phyloP scores from a whole-genome alignment of 2,113 vertebrate species.

The Eulacestoma nigropectus region DNA sequence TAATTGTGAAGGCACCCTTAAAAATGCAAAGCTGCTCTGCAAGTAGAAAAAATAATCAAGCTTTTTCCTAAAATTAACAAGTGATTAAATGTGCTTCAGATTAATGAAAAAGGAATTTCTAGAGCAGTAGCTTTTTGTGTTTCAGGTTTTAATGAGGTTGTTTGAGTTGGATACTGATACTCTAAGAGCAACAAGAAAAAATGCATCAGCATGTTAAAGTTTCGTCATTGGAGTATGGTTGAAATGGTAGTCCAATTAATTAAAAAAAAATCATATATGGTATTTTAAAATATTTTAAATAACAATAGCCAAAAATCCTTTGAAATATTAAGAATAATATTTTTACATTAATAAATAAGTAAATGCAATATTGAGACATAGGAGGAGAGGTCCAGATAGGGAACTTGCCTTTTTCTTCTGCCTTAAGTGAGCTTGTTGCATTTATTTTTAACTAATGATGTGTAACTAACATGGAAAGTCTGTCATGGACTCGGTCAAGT shows the following conservation, averaged over 20 bases:
- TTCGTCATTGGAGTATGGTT: neutral
- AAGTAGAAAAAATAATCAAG: neutral
- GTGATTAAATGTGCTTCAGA: neutral
- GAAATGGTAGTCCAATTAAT: neutral
- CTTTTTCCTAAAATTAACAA: neutral
- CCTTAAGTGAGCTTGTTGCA: neutral
- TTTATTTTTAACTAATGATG: neutral
- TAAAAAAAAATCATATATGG: neutral
- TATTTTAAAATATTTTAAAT: neutral
- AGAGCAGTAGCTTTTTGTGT: neutral
- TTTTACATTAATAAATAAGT: neutral
- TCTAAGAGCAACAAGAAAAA: neutral
- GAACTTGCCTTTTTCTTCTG: neutral
- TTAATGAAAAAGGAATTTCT: neutral
- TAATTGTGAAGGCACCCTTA: neutral
- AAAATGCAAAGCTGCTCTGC: slow-evolving; percentile 1
- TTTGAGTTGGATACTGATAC: neutral
- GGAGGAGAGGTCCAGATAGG: neutral
- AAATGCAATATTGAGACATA: neutral
- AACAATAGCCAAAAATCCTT: neutral
- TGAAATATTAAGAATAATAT: neutral
- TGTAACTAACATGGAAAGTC: neutral
- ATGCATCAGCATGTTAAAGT: neutral
- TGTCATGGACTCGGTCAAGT: neutral
- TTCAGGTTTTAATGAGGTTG: neutral